A percentile compares a stretch with the other conserved stretches of the same genome.
These are phyloP conservation scores for Pachliopta kotzebuea DNA, from an alignment of 2,888 invertebrate species.

Conservation along the genomic window DNA sequence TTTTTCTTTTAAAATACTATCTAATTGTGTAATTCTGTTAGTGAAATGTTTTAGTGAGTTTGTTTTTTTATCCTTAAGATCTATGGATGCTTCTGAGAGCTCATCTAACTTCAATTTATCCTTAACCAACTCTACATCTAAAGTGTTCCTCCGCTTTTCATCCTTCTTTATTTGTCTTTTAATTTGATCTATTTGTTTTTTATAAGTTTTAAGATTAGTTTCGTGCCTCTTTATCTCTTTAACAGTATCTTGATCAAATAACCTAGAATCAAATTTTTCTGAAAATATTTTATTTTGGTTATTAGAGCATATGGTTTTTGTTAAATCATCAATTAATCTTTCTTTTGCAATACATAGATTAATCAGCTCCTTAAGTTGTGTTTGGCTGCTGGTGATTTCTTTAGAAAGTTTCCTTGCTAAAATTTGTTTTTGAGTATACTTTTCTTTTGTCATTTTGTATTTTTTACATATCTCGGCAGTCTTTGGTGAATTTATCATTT, in stretches of 20 bases:
- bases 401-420: conserved; percentile 71
- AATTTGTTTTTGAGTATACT: conserved; percentile 73
- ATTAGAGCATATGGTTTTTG: conserved; percentile 58
- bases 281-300: conserved; percentile 64
- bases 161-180: conserved; percentile 87
- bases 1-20: conserved; percentile 85
- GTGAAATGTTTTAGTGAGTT: conserved; percentile 83
- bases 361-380: conserved; percentile 86
- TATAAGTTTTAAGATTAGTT: conserved; percentile 86
- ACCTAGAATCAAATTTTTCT: conserved; percentile 81
- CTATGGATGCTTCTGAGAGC: conserved; percentile 73
- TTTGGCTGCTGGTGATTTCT: conserved; percentile 84
- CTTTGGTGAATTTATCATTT: conserved; percentile 77
- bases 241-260: conserved; percentile 77
- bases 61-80: conserved; percentile 78
- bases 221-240: conserved; percentile 87
- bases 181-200: conserved; percentile 87
- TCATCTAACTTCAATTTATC: conserved; percentile 76
- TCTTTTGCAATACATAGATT: conserved; percentile 84
- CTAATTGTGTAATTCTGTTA: conserved; percentile 84
- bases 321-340: conserved; percentile 85
- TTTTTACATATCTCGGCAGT: conserved; percentile 74
- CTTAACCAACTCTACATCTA: conserved; percentile 83
- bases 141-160: conserved; percentile 84
- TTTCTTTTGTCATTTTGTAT: conserved; percentile 76